A percentile compares a stretch with the other conserved stretches of the same genome.
phyloP scores from a whole-genome alignment of 2,113 vertebrate genomes.

The Podarcis cretensis region DNA sequence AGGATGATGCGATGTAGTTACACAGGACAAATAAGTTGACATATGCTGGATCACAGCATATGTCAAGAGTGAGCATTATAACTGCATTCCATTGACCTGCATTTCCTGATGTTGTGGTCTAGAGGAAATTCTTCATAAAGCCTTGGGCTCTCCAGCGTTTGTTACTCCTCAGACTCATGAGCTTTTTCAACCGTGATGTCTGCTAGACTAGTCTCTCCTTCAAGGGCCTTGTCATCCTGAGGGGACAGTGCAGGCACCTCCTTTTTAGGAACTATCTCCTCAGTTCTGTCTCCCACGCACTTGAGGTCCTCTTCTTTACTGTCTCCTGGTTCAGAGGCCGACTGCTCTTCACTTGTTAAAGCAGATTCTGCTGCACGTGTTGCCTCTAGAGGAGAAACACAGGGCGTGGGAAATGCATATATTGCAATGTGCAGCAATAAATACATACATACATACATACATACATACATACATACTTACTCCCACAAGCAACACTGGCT shows the following conservation, averaged over 20 bases:
- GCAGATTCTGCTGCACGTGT: slow-evolving; percentile 37
- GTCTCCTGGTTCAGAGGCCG: not conserved
- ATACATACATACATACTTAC: no score
- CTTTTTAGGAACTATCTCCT: slow-evolving; percentile 44
- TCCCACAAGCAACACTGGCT: not conserved
- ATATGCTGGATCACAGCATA: slow-evolving; percentile 23
- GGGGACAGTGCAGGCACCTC: slow-evolving; percentile 7
- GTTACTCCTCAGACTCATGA: slow-evolving; percentile 70
- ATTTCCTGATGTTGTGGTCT: not conserved
- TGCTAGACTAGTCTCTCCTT: slow-evolving; percentile 35
- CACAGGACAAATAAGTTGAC: not conserved
- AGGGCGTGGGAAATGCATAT: not conserved
- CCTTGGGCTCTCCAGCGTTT: not conserved
- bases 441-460: no score
- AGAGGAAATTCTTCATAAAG: not conserved
- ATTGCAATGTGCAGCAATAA: not conserved
- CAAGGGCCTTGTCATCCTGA: not conserved
- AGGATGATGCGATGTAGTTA: slow-evolving; percentile 15
- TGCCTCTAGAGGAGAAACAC: slow-evolving; percentile 56
- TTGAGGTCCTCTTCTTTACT: slow-evolving; percentile 47
- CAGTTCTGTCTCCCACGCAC: not conserved
- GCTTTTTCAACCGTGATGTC: slow-evolving; percentile 48
- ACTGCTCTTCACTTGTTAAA: slow-evolving; percentile 58
- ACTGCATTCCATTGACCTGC: not conserved
- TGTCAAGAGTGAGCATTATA: slow-evolving; percentile 29